Evolutionary conservation across 2,113 vertebrate genomes (phyloP), one percentile per base, ranked within the genome.

Genomic region (Brachypteracias leptosomus): DNA sequence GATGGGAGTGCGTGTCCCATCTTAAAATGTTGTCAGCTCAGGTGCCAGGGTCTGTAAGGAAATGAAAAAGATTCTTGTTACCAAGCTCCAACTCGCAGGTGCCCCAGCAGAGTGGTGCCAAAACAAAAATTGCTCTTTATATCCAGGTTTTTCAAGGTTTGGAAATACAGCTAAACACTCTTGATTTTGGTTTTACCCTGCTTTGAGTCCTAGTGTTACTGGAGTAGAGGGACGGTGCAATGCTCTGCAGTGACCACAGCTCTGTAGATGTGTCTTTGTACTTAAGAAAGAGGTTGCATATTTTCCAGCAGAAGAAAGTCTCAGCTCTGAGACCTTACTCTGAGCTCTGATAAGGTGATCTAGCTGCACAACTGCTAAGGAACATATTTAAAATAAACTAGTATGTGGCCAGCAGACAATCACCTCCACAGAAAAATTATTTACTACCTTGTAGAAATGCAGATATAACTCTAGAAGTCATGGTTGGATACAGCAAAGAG

Each of bases 161-260:
- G 55, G 28, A 89, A 84, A 54, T 55, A 57, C 16, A 66, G 9
- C 24, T 44, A 16, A 88, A 84, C 29, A 78, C 13, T 6, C 12
- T 15, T 81, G 24, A 10, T 2, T 70, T 84, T 62, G 5, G 1
- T 42, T 93, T 85, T 46, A 46, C 3, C 8, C 6, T 2, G 1
- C 49, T 90, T 40, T 81, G 21, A 67, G 21, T 70, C 17, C 36
- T 47, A 29, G 11, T 62, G 29, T 46, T 47, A 81, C 21, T 2
- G 24, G 29, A 74, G n/a, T 31, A 81, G 77, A 36, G 31, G 28
- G 25, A 58, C 38, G 46, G 7, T 10, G 15, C 49, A 62, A 63
- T 1, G 3, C 16, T 16, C 61, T 84, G 44, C 40, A 80, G 40
- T 1, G 0, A 54, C 21, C 36, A 74, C 1, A 2, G 28, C 9